Conservation (phyloP, 37 sponge, comb jelly and placozoan species). For the Corticium candelabrum region DNA sequence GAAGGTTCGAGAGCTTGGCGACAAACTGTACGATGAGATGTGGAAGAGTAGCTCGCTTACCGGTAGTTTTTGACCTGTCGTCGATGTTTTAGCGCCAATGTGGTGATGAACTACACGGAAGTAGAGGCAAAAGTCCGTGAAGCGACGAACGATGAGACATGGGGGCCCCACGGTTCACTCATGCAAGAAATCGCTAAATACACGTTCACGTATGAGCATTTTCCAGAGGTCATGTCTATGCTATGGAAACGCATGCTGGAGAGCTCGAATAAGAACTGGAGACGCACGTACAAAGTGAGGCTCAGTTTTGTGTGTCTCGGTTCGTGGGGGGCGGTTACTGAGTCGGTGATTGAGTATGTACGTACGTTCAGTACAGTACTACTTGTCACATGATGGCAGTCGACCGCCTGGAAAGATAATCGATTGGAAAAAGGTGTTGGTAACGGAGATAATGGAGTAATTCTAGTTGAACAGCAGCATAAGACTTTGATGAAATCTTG, state of each 20-base stretch:
- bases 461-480: no score
- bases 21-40: constrained; percentile 21
- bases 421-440: no score
- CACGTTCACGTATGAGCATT: constrained; percentile 93
- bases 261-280: constrained; percentile 79
- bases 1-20: constrained; percentile 19
- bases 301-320: neutral
- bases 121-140: constrained; percentile 94
- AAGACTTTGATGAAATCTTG: no score
- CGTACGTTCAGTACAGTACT: no score
- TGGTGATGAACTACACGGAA: constrained; percentile 99
- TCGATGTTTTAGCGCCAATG: constrained; percentile 90
- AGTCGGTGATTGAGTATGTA: no score
- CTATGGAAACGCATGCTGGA: constrained; percentile 99
- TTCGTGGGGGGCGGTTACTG: neutral
- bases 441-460: no score
- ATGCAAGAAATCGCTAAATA: constrained; percentile 88
- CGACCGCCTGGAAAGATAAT: no score
- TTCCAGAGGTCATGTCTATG: constrained; percentile 97
- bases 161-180: constrained; percentile 91
- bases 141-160: constrained; percentile 97
- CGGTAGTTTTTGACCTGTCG: no score
- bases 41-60: no score
- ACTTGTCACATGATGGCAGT: neutral
- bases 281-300: constrained; percentile 91